Conservation (phyloP, 2,113 vertebrate species). For the Vidua chalybeata region DNA sequence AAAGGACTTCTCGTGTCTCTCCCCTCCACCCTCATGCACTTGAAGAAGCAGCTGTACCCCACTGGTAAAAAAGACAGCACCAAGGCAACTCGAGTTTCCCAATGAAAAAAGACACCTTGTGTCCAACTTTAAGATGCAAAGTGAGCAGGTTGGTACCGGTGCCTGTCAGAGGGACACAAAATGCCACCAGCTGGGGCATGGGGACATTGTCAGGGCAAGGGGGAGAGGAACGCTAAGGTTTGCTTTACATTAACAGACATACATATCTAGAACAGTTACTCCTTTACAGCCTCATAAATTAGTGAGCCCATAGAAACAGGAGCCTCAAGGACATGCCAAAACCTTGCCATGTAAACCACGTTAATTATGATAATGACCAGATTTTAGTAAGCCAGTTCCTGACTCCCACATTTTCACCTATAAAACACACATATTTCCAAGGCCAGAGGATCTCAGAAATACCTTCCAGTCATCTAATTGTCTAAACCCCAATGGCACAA, state of each 20-base stretch:
- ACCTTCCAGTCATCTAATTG: background rate
- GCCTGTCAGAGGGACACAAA: background rate
- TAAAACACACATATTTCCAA: background rate
- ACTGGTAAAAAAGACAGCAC: background rate
- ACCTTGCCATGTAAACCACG: background rate
- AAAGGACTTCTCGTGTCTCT: background rate
- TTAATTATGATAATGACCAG: constrained; percentile 11
- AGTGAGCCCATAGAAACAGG: background rate
- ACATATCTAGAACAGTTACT: background rate
- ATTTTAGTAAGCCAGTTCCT: constrained; percentile 18
- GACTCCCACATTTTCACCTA: background rate
- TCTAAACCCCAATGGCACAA: background rate
- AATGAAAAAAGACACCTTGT: background rate
- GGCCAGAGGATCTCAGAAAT: background rate
- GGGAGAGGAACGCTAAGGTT: background rate
- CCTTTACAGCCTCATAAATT: constrained; percentile 44
- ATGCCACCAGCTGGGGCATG: background rate
- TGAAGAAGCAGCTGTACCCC: background rate
- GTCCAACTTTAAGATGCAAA: background rate
- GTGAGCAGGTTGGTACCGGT: background rate
- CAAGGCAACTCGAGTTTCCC: background rate
- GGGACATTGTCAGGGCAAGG: background rate
- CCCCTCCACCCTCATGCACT: background rate
- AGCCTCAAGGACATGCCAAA: background rate
- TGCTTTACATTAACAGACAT: background rate